A percentile compares a stretch with the other conserved stretches of the same genome.
Evolutionary conservation across 2,113 vertebrate species (phyloP).

Genomic region (Gadus chalcogrammus): DNA sequence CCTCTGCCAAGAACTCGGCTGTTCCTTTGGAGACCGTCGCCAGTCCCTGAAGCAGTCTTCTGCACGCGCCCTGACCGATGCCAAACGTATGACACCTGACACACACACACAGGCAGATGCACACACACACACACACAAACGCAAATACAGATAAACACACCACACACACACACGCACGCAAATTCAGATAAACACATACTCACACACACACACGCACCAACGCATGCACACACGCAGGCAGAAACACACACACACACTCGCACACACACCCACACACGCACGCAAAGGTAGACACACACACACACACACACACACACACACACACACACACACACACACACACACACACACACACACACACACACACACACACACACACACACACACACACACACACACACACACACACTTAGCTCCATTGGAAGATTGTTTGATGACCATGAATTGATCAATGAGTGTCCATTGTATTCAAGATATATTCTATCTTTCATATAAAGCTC

Average conservation of each 20-base stretch:
- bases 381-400: too few relatives aligned
- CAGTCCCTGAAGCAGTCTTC: conserved; percentile 81
- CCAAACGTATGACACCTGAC: conserved; percentile 92
- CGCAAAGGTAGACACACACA: not conserved
- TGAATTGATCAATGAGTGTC: not conserved
- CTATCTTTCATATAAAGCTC: not conserved
- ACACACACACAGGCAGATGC: not conserved
- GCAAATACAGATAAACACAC: not conserved
- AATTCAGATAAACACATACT: not conserved
- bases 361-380: not conserved
- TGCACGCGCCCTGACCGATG: conserved; percentile 82
- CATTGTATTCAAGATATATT: too few relatives aligned
- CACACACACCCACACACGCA: not conserved
- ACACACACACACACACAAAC: not conserved
- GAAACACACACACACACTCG: not conserved
- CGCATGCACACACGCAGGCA: not conserved
- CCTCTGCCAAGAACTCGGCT: conserved; percentile 83
- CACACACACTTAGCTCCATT: not conserved
- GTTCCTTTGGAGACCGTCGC: conserved; percentile 84
- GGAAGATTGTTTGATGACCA: not conserved
- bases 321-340: not conserved
- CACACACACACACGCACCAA: not conserved
- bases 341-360: not conserved
- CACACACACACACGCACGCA: not conserved
- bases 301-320: not conserved